Conservation (phyloP, 2,888 invertebrate species). For the Drosophila subquinaria region DNA sequence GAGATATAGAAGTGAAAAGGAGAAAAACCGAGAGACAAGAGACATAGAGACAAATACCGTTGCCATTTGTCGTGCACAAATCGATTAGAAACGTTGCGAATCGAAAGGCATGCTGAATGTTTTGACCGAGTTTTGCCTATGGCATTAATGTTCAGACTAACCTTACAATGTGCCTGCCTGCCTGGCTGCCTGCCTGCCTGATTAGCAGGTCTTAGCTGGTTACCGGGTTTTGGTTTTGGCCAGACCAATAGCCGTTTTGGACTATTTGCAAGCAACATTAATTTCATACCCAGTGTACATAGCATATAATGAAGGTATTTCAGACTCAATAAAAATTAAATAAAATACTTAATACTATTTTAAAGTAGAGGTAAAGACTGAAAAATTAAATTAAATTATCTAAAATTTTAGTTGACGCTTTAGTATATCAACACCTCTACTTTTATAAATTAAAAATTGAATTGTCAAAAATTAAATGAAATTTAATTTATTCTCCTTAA, state of each 20-base stretch:
- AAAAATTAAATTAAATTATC: too few species aligned
- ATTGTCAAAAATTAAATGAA: background rate
- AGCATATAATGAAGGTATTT: background rate
- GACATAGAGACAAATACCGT: slow-evolving; percentile 55
- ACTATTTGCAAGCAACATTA: background rate
- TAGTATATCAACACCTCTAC: too few species aligned
- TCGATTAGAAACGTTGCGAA: slow-evolving; percentile 52
- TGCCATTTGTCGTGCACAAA: slow-evolving; percentile 61
- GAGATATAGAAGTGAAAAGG: background rate
- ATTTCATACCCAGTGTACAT: background rate
- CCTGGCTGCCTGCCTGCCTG: slow-evolving; percentile 20
- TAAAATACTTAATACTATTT: background rate
- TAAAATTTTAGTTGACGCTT: too few species aligned
- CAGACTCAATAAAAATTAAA: background rate
- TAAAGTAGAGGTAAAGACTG: too few species aligned
- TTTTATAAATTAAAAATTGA: background rate
- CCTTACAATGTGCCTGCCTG: slow-evolving; percentile 37
- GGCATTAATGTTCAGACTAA: slow-evolving; percentile 56
- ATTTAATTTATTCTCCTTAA: too few species aligned
- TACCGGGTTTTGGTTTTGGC: background rate
- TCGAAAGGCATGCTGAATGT: slow-evolving; percentile 56
- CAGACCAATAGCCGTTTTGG: slow-evolving; percentile 5
- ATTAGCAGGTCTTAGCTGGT: slow-evolving; percentile 41
- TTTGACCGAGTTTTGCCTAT: slow-evolving; percentile 69
- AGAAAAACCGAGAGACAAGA: slow-evolving; percentile 3